These are phyloP conservation scores for Scaptomyza caliginosa DNA, from an alignment of 2,888 invertebrate species.

Conservation along the genomic window DNA sequence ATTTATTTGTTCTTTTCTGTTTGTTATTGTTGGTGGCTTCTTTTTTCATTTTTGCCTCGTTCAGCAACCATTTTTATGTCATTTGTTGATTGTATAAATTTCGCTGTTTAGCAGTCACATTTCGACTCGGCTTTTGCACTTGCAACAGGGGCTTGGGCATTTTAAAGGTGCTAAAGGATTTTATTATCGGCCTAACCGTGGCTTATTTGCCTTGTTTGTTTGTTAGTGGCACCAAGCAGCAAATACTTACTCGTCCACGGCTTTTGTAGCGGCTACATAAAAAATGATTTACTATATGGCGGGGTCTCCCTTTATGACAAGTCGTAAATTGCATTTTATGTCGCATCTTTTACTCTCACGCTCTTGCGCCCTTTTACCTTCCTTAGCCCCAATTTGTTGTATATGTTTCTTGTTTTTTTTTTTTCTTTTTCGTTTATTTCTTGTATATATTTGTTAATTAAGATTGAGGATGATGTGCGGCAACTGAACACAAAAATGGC, in stretches of 20 bases:
- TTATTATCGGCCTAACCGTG: slow-evolving; percentile 75
- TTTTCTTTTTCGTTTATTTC: slow-evolving; percentile 50
- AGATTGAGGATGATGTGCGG: slow-evolving; percentile 77
- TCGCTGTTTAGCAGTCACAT: slow-evolving; percentile 67
- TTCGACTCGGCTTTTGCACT: slow-evolving; percentile 25
- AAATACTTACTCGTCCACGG: slow-evolving; percentile 41
- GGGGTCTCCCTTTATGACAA: slow-evolving; percentile 77
- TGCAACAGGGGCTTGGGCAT: slow-evolving; percentile 35
- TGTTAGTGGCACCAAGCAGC: slow-evolving; percentile 56
- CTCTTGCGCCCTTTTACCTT: background rate
- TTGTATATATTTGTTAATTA: slow-evolving; percentile 76
- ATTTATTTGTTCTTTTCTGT: slow-evolving; percentile 50
- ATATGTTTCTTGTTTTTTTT: background rate
- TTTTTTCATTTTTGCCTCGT: slow-evolving; percentile 35
- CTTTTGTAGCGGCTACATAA: slow-evolving; percentile 67
- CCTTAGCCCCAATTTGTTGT: background rate
- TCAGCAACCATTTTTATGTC: slow-evolving; percentile 72
- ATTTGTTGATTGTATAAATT: slow-evolving; percentile 77
- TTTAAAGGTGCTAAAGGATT: slow-evolving; percentile 80
- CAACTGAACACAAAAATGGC: slow-evolving; percentile 76
- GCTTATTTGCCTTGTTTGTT: slow-evolving; percentile 68
- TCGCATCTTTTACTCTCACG: slow-evolving; percentile 19
- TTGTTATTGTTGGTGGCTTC: slow-evolving; percentile 7
- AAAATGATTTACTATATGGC: slow-evolving; percentile 80
- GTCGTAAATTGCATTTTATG: slow-evolving; percentile 79